These are phyloP conservation scores for Pollachius pollachius DNA, from an alignment of 2,113 vertebrate genomes.

Conservation along the genomic window DNA sequence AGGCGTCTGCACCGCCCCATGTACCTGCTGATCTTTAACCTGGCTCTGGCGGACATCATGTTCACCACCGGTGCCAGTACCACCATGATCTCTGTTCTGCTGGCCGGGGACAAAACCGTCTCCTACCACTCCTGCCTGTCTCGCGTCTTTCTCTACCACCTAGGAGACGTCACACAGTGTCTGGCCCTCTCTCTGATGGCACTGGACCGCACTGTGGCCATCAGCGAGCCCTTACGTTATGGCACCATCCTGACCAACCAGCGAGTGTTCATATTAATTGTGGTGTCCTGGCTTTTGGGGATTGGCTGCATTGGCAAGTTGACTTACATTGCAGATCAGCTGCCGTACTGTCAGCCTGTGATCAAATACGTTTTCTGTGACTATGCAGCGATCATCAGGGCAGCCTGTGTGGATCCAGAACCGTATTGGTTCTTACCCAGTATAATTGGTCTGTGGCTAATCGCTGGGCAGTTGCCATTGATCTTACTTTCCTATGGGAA, in stretches of 20 bases:
- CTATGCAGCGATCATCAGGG: constrained; percentile 26
- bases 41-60: constrained; percentile 40
- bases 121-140: constrained; percentile 40
- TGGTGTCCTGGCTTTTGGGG: constrained; percentile 13
- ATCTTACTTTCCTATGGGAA: constrained; percentile 28
- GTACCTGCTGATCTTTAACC: constrained; percentile 49
- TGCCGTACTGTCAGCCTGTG: constrained; percentile 35
- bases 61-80: constrained; percentile 20
- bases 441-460: not conserved
- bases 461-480: constrained; percentile 17
- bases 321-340: not conserved
- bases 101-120: constrained; percentile 28
- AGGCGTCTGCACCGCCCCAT: constrained; percentile 41
- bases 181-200: constrained; percentile 36
- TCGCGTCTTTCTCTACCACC: constrained; percentile 32
- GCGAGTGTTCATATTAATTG: constrained; percentile 3
- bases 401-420: constrained; percentile 40
- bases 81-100: constrained; percentile 38
- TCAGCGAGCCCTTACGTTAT: constrained; percentile 34
- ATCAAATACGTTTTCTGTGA: constrained; percentile 33
- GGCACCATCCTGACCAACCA: constrained; percentile 38
- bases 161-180: constrained; percentile 17
- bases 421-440: constrained; percentile 5
- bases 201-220: constrained; percentile 35
- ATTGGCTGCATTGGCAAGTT: not conserved